Evolutionary conservation across 2,888 invertebrate species (phyloP).

Genomic region (Dolichomitus sp.): DNA sequence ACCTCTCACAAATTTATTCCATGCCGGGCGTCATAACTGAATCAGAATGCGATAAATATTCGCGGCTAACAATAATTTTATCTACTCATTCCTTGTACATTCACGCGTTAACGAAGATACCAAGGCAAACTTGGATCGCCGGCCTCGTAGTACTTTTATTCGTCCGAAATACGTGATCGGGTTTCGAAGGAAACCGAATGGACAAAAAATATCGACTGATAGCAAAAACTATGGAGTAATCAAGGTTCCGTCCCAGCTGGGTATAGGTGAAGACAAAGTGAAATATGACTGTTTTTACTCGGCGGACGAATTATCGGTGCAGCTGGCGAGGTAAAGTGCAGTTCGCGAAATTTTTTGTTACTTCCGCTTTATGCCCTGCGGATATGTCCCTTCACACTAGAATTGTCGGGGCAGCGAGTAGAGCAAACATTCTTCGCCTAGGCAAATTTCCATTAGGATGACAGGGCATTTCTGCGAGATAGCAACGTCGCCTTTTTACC

Average conservation of each 20-base stretch:
- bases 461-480: not conserved
- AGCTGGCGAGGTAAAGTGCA: not conserved
- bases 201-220: not conserved
- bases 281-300: not conserved
- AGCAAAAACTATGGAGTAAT: not conserved
- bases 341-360: not conserved
- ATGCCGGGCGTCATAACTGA: too few relatives aligned
- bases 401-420: not conserved
- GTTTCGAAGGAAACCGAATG: not conserved
- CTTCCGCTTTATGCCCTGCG: not conserved
- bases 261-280: not conserved
- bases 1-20: too few relatives aligned
- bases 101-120: too few relatives aligned
- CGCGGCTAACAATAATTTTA: too few relatives aligned
- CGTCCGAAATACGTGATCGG: not conserved
- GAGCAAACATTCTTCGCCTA: constrained; percentile 1
- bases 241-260: not conserved
- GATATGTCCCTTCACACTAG: not conserved
- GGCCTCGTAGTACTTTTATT: not conserved
- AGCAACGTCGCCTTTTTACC: not conserved
- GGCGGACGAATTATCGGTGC: not conserved
- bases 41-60: too few relatives aligned
- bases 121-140: too few relatives aligned
- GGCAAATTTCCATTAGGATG: not conserved
- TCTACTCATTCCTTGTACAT: too few relatives aligned